Evolutionary conservation across 2,888 invertebrate species (phyloP), one percentile per base, ranked within the genome.

Genomic region (Lucinisca nassula): DNA sequence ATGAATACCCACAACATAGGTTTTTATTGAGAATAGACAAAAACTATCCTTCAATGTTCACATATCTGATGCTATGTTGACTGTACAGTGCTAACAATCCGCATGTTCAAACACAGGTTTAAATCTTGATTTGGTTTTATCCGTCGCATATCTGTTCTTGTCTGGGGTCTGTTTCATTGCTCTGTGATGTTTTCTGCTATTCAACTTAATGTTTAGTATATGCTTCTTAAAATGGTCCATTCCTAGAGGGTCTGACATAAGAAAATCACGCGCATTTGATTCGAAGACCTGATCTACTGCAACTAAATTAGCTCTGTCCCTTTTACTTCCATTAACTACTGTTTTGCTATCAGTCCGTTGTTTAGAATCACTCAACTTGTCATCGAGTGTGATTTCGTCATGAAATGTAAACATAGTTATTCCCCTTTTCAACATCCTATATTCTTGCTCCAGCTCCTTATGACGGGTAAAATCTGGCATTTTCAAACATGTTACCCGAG

Each of bases 221-320:
- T 88, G 88, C 37, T 85, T 85, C 35, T 51, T 81, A 75, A 88
- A 88, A 61, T 88, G 88, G 38, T 88, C 81, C 14, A 88, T 88
- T 40, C 85, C 88, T 27, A 88, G 81, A 30, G 73, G 61, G 45
- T 85, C 85, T 17, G 88, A 79, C 49, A 83, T 77, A 12, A 88
- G 72, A 45, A 83, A 79, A 17, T 85, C 77, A 27, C 17, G 61
- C 6, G 61, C 24, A 61, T 21, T 61, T 10, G 8, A 6, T 30
- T 61, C 51, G 10, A 51, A 8, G 21, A 21, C 21, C 8, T n/a
- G 17, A 51, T 4, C 21, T 14, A n/a, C 10, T 4, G 51, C 21
- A 51, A 17, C 21, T 10, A 17, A 10, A 51, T 51, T 51, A 4
- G 21, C 17, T 51, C 21, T 10, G 51, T 51, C 51, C 21, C 21